Evolutionary conservation across 2,113 vertebrate species (phyloP), one percentile per base, ranked within the genome.

Genomic region (Vidua chalybeata): DNA sequence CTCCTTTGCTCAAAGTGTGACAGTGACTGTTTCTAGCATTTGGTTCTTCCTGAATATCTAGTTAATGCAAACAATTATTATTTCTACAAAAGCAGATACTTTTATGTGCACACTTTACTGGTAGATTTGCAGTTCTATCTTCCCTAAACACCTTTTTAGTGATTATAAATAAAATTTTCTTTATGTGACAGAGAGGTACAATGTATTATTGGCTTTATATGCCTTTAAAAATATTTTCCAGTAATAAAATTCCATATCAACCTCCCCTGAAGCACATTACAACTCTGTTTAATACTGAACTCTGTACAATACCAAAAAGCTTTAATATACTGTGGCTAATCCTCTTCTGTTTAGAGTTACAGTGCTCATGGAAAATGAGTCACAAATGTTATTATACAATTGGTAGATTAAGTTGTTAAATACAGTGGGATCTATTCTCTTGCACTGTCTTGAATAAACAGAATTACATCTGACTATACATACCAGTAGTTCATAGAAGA

Each of bases 401-500:
- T 77, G 41, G 37, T 92, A 94, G 93, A 94, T 93, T 87, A 95
- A 80, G 62, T 82, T 96, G 89, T 88, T 94, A 93, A 96, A 93
- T 89, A 78, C 15, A 82, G n/a, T 61, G 27, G 33, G 62, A 91
- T 79, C 79, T 97, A 87, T 94, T 97, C 31, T 85, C 52, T 92
- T 87, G 35, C 69, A 72, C 51, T 82, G 64, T 95, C 73, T 89
- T 95, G 59, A 94, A 96, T 92, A 95, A 93, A 79, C 41, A 89
- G 84, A 95, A 85, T 89, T 91, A 77, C 39, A 48, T 95, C 66
- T 93, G 59, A 56, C 62, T 86, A 20, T 64, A 93, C 82, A 95
- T 94, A 93, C 84, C 92, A 87, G 93, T 92, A 96, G 75, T 93
- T 92, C 89, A 94, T 94, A 92, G 93, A 96, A 95, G 73, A 84